Conservation (phyloP, 2,888 invertebrate species). For the Amiota communis region DNA sequence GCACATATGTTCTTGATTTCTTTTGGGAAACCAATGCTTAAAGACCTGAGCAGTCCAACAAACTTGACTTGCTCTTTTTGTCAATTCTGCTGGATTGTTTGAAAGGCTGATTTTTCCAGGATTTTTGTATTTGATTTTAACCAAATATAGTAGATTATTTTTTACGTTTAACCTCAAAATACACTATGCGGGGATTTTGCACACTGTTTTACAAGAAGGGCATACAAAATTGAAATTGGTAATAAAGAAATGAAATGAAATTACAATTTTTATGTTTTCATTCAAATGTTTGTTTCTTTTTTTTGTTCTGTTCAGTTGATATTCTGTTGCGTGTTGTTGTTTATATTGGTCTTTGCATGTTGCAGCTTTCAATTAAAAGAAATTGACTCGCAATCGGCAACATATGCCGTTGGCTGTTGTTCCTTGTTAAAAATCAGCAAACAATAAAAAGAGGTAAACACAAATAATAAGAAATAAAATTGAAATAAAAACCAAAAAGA, state of each 20-base stretch:
- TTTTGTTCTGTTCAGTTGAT: too few species aligned
- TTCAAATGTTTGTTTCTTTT: background rate
- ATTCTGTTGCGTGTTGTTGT: constrained; percentile 14
- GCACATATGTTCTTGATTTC: too few species aligned
- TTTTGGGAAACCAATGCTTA: too few species aligned
- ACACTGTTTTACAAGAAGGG: too few species aligned
- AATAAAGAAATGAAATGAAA: constrained; percentile 18
- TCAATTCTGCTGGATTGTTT: too few species aligned
- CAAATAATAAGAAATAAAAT: background rate
- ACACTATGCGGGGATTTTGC: too few species aligned
- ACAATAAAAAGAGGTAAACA: background rate
- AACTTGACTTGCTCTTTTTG: too few species aligned
- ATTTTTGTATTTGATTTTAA: too few species aligned
- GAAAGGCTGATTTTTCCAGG: too few species aligned
- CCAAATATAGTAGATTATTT: too few species aligned
- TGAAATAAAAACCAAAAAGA: background rate
- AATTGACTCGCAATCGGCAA: constrained; percentile 43
- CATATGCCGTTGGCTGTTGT: constrained; percentile 2
- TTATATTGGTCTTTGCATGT: constrained; percentile 31
- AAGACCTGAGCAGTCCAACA: too few species aligned
- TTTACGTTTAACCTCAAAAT: too few species aligned
- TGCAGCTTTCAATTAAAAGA: constrained; percentile 66
- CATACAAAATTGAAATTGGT: background rate
- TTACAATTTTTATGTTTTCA: constrained; percentile 30
- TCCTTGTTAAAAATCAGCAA: constrained; percentile 9